Evolutionary conservation across 2,113 vertebrate species (phyloP), one percentile per base, ranked within the genome.

Genomic region (Hemiprocne comata): DNA sequence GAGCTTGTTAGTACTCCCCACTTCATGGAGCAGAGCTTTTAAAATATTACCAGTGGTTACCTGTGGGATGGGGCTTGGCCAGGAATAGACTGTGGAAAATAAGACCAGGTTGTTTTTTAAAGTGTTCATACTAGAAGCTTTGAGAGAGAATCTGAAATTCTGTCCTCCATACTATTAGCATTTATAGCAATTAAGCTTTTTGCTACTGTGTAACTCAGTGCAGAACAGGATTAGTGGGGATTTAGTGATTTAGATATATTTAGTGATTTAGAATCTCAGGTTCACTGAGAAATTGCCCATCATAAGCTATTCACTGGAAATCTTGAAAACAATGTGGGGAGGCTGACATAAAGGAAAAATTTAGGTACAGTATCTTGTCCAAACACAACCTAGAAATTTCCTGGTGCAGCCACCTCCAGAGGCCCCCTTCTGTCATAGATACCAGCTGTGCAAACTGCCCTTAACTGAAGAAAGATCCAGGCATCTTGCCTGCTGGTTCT

Each of bases 121-220:
- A 58, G 36, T 40, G 19, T 50, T 73, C 25, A 1, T 65, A 34
- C 28, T 40, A 31, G 60, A 87, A 83, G 38, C 42, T 93, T 74
- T 60, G 18, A 67, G 42, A 77, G 34, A 74, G 7, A 67, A 89
- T 72, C 34, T 69, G 33, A 20, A 86, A 50, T 18, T 71, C 55
- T 78, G 18, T 64, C 38, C 18, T 34, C 12, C 6, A 9, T 40
- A 31, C n/a, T 88, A 72, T 71, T 61, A 33, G 40, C 21, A 61
- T 92, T 82, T 86, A 55, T 23, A 81, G 28, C 64, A 75, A 53
- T 93, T 91, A 87, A 75, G 62, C n/a, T 78, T 93, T 91, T 89
- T 87, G 69, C 40, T 72, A 21, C 3, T 80, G 3, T 78, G 75
- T 81, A n/a, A 80, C 64, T 80, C 54, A 69, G 50, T 44, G 42